These are phyloP conservation scores for Piezodorus guildinii DNA, from an alignment of 1,140 invertebrate genomes.

Conservation along the genomic window DNA sequence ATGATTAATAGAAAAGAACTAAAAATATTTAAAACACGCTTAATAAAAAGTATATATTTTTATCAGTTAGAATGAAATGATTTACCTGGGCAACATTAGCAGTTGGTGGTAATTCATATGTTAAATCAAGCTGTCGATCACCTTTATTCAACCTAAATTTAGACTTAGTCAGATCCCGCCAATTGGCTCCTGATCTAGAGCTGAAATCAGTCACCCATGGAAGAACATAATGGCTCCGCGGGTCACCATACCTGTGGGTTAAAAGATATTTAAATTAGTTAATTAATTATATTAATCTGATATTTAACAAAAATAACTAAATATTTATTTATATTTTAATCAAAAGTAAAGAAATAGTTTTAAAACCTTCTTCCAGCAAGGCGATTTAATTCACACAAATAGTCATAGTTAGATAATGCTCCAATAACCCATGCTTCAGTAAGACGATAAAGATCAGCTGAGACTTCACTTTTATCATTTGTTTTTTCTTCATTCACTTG, in stretches of 20 bases:
- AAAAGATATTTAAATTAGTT: too few species aligned
- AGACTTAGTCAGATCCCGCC: constrained; percentile 85
- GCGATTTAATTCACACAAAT: constrained; percentile 78
- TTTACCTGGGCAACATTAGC: constrained; percentile 32
- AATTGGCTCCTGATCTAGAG: constrained; percentile 62
- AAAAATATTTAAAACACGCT: too few species aligned
- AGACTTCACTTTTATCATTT: neutral
- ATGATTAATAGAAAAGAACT: too few species aligned
- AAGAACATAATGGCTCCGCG: constrained; percentile 86
- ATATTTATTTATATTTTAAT: too few species aligned
- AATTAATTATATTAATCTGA: too few species aligned
- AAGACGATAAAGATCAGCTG: constrained; percentile 15
- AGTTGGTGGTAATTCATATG: constrained; percentile 47
- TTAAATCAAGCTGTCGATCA: constrained; percentile 86
- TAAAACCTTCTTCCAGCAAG: constrained; percentile 49
- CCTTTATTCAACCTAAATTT: constrained; percentile 96
- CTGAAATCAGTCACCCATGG: constrained; percentile 96
- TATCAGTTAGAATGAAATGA: neutral
- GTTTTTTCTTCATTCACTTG: neutral
- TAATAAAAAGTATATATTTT: too few species aligned
- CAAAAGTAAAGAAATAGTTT: too few species aligned
- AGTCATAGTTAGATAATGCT: constrained; percentile 80
- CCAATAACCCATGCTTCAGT: constrained; percentile 63
- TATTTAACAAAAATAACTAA: too few species aligned
- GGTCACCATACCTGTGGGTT: constrained; percentile 50